Base-by-base conservation (phyloP, 2,113 vertebrate species). In the Todiramphus saurophagus region DNA sequence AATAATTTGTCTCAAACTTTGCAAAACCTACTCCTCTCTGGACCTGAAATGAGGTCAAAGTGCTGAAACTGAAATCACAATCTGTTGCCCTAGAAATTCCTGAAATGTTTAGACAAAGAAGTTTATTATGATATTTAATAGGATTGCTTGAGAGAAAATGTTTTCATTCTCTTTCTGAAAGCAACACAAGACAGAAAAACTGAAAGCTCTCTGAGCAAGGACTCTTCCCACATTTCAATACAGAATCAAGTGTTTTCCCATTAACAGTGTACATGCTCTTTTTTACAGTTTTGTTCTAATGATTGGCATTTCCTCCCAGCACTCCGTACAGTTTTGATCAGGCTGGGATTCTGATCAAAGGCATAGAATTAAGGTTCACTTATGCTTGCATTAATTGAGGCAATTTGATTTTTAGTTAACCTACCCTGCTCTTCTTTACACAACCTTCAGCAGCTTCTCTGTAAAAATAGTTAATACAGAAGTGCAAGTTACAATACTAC, bases 61-160 rank as follows among this genome's bases (percentile, higher is more conserved):
- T 31, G 25, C 89, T 67, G 59, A 94, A 92, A 77, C 11, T 4
- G 7, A 87, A 30, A 66, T 39, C 77, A 87, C 44, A 91, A 84
- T 87, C 87, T 77, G 53, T 2, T 94, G 63, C 67, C 44, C 66
- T 83, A 70, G 58, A 95, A 92, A 79, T 94, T 39, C 87, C 5
- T 92, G 74, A 70, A 80, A 59, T 43, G 59, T 76, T 96, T 79
- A 85, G n/a, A 94, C 81, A 95, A 95, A 95, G 74, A 81, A 89
- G 53, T 89, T 87, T 89, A 87, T 89, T 94, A 94, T 80, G 37
- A 91, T 37, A 82, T 81, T 41, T 87, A 95, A 94, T 13, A 79
- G 44, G 89, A 93, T 66, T 91, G 78, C 53, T 84, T 23, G 39
- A 53, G 73, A 89, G 51, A 87, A 93, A 76, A 56, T 8, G 13